Evolutionary conservation across 2,888 invertebrate genomes (phyloP).

Genomic region (Cosmia pyralina): DNA sequence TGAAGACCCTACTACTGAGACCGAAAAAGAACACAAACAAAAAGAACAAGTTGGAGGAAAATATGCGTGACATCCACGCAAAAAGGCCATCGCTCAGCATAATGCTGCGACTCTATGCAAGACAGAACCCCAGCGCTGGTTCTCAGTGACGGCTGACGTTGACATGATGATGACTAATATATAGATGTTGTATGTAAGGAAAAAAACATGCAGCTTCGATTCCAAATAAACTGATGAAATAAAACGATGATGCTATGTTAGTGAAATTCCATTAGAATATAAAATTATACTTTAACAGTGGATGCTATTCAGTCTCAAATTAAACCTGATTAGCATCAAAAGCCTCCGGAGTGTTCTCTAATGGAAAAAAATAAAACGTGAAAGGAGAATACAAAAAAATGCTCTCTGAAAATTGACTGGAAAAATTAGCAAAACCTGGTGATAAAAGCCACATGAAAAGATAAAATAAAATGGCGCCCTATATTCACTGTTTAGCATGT

Average conservation of each 20-base stretch:
- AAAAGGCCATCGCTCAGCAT: too few species aligned
- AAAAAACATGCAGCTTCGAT: neutral
- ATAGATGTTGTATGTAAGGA: neutral
- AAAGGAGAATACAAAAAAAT: conserved; percentile 27
- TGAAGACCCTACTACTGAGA: neutral
- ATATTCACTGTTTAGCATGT: conserved; percentile 39
- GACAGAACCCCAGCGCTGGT: too few species aligned
- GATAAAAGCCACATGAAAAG: conserved; percentile 22
- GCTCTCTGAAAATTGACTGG: conserved; percentile 30
- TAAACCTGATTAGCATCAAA: conserved; percentile 33
- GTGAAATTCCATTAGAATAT: neutral
- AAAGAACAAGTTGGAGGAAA: too few species aligned
- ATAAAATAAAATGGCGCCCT: conserved; percentile 45
- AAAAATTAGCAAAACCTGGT: conserved; percentile 36
- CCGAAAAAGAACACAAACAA: too few species aligned
- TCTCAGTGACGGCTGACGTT: too few species aligned
- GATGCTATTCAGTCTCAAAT: conserved; percentile 14
- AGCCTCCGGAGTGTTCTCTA: neutral
- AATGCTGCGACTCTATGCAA: too few species aligned
- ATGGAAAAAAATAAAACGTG: conserved; percentile 1
- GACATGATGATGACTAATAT: too few species aligned
- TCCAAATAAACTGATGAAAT: neutral
- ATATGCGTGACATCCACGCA: too few species aligned
- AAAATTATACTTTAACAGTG: neutral
- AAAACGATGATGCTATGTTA: neutral